Conservation (phyloP, 2,113 vertebrate species). For the Daboia siamensis region DNA sequence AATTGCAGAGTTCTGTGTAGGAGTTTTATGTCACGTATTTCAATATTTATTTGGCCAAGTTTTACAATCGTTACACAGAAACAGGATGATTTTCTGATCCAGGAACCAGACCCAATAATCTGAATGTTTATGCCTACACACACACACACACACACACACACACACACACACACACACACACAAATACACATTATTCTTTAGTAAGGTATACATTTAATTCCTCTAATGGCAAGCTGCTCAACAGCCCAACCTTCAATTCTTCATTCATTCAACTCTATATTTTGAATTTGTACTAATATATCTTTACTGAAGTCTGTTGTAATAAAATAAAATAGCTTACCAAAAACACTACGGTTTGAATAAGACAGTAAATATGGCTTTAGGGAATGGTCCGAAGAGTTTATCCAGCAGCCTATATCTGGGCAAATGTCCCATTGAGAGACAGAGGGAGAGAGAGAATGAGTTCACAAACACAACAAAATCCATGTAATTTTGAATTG, state of each 20-base stretch:
- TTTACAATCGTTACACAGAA: slow-evolving; percentile 55
- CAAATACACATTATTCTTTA: background rate
- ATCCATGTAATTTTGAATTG: background rate
- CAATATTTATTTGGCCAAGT: slow-evolving; percentile 65
- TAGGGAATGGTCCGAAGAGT: background rate
- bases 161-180: background rate
- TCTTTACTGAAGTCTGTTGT: background rate
- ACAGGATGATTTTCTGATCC: slow-evolving; percentile 65
- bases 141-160: too few relatives aligned
- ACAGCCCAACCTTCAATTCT: background rate
- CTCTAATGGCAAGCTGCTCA: background rate
- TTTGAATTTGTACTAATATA: background rate
- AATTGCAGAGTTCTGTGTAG: slow-evolving; percentile 54
- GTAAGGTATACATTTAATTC: background rate
- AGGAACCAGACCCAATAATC: slow-evolving; percentile 43
- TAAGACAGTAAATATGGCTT: background rate
- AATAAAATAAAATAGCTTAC: slow-evolving; percentile 6
- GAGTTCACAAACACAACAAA: background rate
- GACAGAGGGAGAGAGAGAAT: background rate
- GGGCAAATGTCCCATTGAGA: background rate
- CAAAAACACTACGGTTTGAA: background rate
- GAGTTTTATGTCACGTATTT: slow-evolving; percentile 62
- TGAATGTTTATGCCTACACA: slow-evolving; percentile 22
- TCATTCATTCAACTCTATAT: background rate
- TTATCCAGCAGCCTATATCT: background rate